Evolutionary conservation across 1,140 invertebrate genomes (phyloP).

Genomic region (Camponotus vicinus): DNA sequence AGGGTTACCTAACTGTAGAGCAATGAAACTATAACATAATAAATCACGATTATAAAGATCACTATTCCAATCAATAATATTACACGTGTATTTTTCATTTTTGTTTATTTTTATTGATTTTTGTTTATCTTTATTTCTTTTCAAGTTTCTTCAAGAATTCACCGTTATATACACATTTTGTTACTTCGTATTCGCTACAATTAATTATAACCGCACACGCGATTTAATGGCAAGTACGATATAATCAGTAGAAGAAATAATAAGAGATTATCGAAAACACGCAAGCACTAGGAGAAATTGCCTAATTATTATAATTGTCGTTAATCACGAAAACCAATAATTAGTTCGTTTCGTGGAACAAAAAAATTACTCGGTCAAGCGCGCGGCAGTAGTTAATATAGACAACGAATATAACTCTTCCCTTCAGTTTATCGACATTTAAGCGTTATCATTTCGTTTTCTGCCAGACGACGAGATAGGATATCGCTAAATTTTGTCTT

Average conservation of each 20-base stretch:
- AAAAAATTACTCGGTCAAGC: background rate
- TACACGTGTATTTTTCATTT: background rate
- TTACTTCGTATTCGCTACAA: background rate
- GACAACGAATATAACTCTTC: conserved; percentile 23
- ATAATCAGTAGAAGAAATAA: background rate
- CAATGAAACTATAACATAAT: background rate
- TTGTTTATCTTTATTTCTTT: background rate
- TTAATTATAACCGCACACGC: background rate
- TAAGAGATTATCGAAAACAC: background rate
- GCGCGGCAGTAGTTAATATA: conserved; percentile 39
- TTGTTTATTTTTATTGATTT: background rate
- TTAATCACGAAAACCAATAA: background rate
- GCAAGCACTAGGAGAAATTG: background rate
- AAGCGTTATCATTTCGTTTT: conserved; percentile 54
- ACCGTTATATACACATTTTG: background rate
- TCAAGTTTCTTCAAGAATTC: background rate
- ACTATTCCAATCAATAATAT: background rate
- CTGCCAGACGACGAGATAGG: conserved; percentile 46
- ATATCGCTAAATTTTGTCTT: conserved; percentile 28
- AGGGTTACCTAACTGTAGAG: conserved; percentile 51
- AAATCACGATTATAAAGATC: background rate
- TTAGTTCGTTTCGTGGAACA: background rate
- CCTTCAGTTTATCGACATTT: background rate
- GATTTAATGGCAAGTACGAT: background rate
- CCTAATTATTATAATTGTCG: background rate